Percentiles rank a stretch among this genome's conserved stretches.
These are phyloP conservation scores for Lichenostomus cassidix DNA, from an alignment of 2,113 vertebrate genomes.

Conservation along the genomic window DNA sequence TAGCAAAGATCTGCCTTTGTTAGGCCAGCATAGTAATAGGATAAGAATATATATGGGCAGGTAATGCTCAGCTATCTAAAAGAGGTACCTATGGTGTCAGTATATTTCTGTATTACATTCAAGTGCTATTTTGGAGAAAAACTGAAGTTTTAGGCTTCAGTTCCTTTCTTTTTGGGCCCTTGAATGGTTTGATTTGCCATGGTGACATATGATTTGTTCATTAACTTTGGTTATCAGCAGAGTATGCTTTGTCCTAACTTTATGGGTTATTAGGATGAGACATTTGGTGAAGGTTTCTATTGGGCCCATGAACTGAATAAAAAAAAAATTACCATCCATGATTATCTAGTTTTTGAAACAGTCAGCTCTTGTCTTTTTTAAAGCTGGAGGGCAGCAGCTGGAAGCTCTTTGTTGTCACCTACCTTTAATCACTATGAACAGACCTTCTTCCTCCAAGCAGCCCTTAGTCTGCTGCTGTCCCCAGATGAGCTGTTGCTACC, in stretches of 20 bases:
- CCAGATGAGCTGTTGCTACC: background rate
- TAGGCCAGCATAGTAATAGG: background rate
- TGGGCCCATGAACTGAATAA: accelerated
- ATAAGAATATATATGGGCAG: background rate
- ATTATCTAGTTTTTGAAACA: background rate
- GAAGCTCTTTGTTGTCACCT: background rate
- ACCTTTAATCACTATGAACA: background rate
- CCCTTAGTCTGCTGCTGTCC: background rate
- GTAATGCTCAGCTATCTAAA: background rate
- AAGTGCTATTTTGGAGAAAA: background rate
- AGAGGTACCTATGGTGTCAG: background rate
- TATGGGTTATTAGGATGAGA: background rate
- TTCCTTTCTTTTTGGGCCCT: background rate
- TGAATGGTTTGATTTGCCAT: background rate
- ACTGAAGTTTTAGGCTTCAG: background rate
- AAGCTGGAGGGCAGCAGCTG: background rate
- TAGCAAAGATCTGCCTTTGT: background rate
- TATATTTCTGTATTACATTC: background rate
- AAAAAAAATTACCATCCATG: background rate
- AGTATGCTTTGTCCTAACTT: background rate
- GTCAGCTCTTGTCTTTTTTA: background rate
- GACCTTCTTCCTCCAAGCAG: background rate
- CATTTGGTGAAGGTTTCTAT: background rate
- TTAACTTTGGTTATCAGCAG: background rate
- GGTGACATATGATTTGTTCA: accelerated